Conservation (phyloP, 2,113 vertebrate species). For the Apodemus sylvaticus region DNA sequence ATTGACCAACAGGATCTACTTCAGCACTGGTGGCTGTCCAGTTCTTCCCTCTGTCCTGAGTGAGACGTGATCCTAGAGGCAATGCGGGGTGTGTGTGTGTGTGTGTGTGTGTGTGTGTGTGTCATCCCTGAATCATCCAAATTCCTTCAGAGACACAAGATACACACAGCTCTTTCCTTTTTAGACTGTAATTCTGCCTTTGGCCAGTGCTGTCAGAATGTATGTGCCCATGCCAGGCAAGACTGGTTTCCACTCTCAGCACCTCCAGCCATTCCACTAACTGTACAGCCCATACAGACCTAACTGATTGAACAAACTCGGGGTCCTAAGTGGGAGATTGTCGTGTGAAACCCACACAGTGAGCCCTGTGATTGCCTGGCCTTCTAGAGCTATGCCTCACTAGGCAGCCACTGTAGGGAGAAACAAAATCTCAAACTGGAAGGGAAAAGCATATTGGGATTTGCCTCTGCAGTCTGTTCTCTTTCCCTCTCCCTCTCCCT, state of each 20-base stretch:
- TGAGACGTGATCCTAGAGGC: not conserved
- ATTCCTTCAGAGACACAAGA: not conserved
- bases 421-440: slow-evolving; percentile 25
- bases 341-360: not conserved
- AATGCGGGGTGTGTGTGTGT: not conserved
- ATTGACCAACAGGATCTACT: not conserved
- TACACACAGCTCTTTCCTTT: not conserved
- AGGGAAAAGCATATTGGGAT: not conserved
- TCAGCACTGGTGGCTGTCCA: not conserved
- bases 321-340: not conserved
- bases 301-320: slow-evolving; percentile 48
- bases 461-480: not conserved
- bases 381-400: slow-evolving; percentile 7
- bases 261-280: not conserved
- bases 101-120: too few relatives aligned
- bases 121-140: not conserved
- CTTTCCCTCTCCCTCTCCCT: too few relatives aligned
- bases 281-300: not conserved
- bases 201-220: not conserved
- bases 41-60: not conserved
- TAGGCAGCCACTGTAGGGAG: slow-evolving; percentile 47
- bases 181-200: not conserved
- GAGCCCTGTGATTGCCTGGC: not conserved
- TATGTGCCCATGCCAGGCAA: not conserved
- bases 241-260: not conserved